Base-by-base conservation (phyloP, 1,140 invertebrate species). In the Dolichoris vasculosae region DNA sequence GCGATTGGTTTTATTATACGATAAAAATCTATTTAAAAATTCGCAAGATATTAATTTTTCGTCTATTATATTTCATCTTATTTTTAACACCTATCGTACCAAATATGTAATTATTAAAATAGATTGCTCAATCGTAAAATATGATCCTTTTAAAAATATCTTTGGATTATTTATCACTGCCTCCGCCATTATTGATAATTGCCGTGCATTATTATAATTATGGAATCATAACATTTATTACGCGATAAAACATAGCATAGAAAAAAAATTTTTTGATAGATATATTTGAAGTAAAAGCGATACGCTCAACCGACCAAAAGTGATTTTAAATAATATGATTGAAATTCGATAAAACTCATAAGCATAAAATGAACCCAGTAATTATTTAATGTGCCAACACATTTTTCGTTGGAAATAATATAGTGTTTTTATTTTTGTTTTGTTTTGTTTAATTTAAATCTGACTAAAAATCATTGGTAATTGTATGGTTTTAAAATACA, bases 401-500 rank as follows among this genome's bases (percentile, higher is more conserved):
- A 73, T 73, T 73, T 43, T 73, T 43, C 38, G 35, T 13, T 43
- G 3, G 20, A 71, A 73, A 73, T 73, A 73, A 40, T 32, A 73
- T 43, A n/a, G 69, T 6, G 26, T 73, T 73, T 73, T 0, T 23
- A 11, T 43, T 26, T 63, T 79, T 79, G 30, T 59, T 55, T 79
- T 79, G 35, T 46, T n/a, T 55, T 59, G 55, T 79, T 79, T 55
- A 79, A 79, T 63, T 40, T 79, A 40, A 79, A 79, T 59, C 55
- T 43, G 30, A 40, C 26, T 32, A 30, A 81, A 46, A 64, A 81
- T n/a, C 77, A 79, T 63, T 38, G 35, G 35, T 81, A 81, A 81
- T 81, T 48, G 40, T 81, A 81, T 81, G 48, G 35, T 67, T 67
- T 81, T 81, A 81, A 80, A 81, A 67, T 40, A 30, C 63, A 67